Evolutionary conservation across 2,888 invertebrate genomes (phyloP), one percentile per base, ranked within the genome.

Genomic region (Idaea biselata): DNA sequence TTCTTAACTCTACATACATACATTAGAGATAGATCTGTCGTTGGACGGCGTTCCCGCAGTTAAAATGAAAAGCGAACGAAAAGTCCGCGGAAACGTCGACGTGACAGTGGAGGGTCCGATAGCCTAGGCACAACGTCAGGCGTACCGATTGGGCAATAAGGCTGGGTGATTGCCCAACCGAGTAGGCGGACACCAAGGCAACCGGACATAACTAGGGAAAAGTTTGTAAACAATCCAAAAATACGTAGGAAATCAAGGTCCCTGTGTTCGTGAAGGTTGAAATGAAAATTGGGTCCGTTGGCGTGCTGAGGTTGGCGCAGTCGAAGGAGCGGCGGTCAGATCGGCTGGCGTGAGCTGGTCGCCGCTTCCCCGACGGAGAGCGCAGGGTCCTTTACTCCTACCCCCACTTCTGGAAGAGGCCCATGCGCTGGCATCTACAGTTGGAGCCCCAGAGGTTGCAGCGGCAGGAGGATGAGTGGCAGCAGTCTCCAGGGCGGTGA

Each of bases 401-500:
- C 84, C 96, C 96, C 96, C 96, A 96, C 91, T 96, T 96, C 86
- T 97, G 97, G 94, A 97, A 97, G 82, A 97, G 94, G 67, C 97
- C 97, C 95, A 96, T 95, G 76, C 97, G 95, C 88, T 97, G 97
- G 88, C 97, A 97, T 79, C 96, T 94, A 88, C 97, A 97, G 93
- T 97, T 97, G 83, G 96, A 95, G 66, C 97, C 97, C 97, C 97
- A 97, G 60, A 97, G 93, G 88, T 97, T 97, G 94, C 97, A 97
- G 69, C 97, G 94, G 89, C 97, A 97, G 70, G 96, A 95, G 70
- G 96, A 96, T 77, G 96, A 96, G 92, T 95, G 95, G 93, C 97
- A 97, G 93, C 97, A 97, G 87, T 97, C 97, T 69, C 96, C 95
- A 14, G 96, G 96, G 67, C 97, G 94, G 84, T 97, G 96, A 88